These are phyloP conservation scores for Euproctis similis DNA, from an alignment of 2,888 invertebrate species.

Conservation along the genomic window DNA sequence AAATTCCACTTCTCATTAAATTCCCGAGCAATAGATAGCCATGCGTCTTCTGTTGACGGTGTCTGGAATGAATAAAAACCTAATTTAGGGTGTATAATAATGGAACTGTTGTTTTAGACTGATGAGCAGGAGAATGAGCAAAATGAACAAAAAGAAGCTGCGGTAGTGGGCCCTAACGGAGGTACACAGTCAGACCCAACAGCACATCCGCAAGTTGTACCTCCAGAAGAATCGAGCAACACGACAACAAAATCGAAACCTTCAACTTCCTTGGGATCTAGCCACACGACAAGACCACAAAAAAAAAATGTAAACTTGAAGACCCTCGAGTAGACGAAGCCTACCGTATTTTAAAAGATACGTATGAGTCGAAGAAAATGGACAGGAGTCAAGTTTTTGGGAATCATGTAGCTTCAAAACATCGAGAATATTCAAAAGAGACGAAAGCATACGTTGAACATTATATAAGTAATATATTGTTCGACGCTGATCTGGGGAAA, in stretches of 20 bases:
- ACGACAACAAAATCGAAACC: too few relatives aligned
- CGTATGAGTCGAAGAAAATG: slow-evolving; percentile 11
- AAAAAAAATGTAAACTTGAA: too few relatives aligned
- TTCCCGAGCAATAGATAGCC: slow-evolving; percentile 6
- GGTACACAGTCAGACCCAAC: too few relatives aligned
- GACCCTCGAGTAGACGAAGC: too few relatives aligned
- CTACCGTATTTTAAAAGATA: too few relatives aligned
- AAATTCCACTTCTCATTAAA: slow-evolving; percentile 15
- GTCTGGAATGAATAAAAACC: slow-evolving; percentile 10
- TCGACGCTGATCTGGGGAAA: slow-evolving; percentile 11
- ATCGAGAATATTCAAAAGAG: slow-evolving; percentile 10
- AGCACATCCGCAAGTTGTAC: too few relatives aligned
- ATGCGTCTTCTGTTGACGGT: slow-evolving; percentile 7
- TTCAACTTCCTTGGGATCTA: too few relatives aligned
- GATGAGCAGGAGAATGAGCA: slow-evolving; percentile 7
- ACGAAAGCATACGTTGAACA: slow-evolving; percentile 11
- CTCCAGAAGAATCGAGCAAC: too few relatives aligned
- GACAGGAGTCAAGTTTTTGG: slow-evolving; percentile 11
- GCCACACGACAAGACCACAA: too few relatives aligned
- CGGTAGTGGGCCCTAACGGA: slow-evolving; percentile 9
- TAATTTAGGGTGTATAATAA: too few relatives aligned
- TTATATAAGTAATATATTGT: slow-evolving; percentile 12
- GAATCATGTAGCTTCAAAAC: slow-evolving; percentile 11
- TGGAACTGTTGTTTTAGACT: slow-evolving; percentile 9
- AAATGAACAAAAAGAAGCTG: slow-evolving; percentile 11